Base-by-base conservation (phyloP, 2,888 invertebrate species). In the Yponomeuta sedellus region DNA sequence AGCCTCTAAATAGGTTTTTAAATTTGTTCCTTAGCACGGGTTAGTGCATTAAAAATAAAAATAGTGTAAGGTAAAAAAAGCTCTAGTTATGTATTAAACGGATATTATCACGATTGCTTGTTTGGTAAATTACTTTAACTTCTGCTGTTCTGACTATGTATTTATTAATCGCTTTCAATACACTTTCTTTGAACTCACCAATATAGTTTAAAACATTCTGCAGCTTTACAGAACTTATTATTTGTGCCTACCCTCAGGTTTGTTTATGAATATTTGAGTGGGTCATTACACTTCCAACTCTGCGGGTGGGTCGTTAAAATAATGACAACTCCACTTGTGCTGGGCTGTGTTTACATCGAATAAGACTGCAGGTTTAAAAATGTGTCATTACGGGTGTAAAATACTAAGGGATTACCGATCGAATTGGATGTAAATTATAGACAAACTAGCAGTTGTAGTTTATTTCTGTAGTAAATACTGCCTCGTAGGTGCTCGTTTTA, bases 241-340 rank as follows among this genome's bases (percentile, higher is more conserved):
- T 19, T 28, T 66, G 16, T 52, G 64, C 52, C 20, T 57, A 62
- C 20, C 61, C 10, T 58, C 44, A 11, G 56, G 44, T 34, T 34
- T 59, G 40, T 52, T 64, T 64, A 72, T 76, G 71, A 74, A 75
- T 76, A 74, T 74, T 75, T 74, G 69, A 76, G 69, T 70, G 64
- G 66, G 68, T 72, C 73, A 73, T 75, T 75, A 74, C 67, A 59
- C 66, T 71, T 71, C 71, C 70, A 69, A 66, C 71, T 64, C 68
- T 44, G 67, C 61, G 62, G 52, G 61, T 20, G 34, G 67, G 64
- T 76, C 77, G 75, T 77, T 77, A 75, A 75, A 77, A 74, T 77
- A 77, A 78, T 75, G 72, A 77, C 72, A 34, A 62, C 40, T 34
- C 62, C 16, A 62, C 62, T 28, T 39, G 59, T 8, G 44, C 59